These are phyloP conservation scores for Danio jaintianensis DNA, from an alignment of 2,797 vertebrate species.

Conservation along the genomic window DNA sequence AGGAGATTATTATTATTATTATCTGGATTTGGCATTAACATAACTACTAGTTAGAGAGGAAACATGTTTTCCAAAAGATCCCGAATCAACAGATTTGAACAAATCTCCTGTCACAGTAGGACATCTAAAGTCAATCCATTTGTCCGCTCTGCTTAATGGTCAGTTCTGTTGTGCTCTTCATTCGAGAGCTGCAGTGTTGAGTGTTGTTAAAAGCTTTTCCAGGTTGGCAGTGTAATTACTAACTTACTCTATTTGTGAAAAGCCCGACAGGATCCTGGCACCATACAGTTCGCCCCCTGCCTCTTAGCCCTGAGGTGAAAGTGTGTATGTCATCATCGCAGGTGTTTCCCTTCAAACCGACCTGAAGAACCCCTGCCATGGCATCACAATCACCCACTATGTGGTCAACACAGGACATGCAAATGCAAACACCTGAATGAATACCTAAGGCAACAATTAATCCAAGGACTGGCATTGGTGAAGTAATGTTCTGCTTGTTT, in stretches of 20 bases:
- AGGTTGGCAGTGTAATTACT: slow-evolving; percentile 80
- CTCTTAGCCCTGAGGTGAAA: slow-evolving; percentile 71
- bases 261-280: slow-evolving; percentile 74
- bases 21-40: neutral
- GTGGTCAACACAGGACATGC: slow-evolving; percentile 67
- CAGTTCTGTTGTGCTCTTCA: slow-evolving; percentile 19
- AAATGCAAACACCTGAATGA: slow-evolving; percentile 72
- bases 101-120: slow-evolving; percentile 16
- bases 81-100: slow-evolving; percentile 10
- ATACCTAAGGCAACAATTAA: slow-evolving; percentile 7
- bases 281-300: slow-evolving; percentile 68
- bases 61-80: neutral
- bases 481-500: slow-evolving; percentile 5
- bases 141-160: slow-evolving; percentile 41
- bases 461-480: neutral
- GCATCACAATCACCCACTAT: slow-evolving; percentile 73
- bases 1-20: neutral
- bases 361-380: slow-evolving; percentile 74
- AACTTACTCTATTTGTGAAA: slow-evolving; percentile 74
- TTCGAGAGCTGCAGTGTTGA: slow-evolving; percentile 20
- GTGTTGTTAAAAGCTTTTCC: slow-evolving; percentile 72
- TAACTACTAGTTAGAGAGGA: neutral
- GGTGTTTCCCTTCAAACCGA: slow-evolving; percentile 63
- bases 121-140: slow-evolving; percentile 39
- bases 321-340: slow-evolving; percentile 65